These are phyloP conservation scores for Temnothorax unifasciatus DNA, from an alignment of 2,888 invertebrate genomes.

Conservation along the genomic window DNA sequence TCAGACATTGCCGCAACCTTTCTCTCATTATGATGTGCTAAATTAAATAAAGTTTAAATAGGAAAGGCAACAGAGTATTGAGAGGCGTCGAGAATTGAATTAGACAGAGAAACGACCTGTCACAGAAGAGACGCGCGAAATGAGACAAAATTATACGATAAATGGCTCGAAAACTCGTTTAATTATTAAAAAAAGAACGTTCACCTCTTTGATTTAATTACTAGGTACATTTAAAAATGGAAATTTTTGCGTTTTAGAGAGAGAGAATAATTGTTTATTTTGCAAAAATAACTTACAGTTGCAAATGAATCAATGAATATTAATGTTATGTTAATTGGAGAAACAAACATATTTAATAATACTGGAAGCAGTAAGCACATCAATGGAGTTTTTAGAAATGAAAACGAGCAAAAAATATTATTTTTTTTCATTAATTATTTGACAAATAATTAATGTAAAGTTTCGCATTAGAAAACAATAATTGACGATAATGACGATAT, in stretches of 20 bases:
- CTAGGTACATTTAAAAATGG: neutral
- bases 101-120: neutral
- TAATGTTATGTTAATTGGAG: slow-evolving; percentile 3
- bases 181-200: neutral
- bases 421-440: neutral
- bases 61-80: neutral
- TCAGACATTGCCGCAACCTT: neutral
- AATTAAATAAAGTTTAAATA: slow-evolving; percentile 36
- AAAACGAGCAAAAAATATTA: neutral
- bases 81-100: neutral
- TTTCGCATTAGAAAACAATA: neutral
- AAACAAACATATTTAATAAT: slow-evolving; percentile 18
- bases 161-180: neutral
- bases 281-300: slow-evolving; percentile 20
- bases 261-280: neutral
- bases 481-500: neutral
- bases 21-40: neutral
- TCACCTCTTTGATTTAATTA: neutral
- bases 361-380: neutral
- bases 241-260: neutral
- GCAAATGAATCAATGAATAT: slow-evolving; percentile 22
- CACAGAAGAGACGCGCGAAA: neutral
- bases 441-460: neutral
- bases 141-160: neutral
- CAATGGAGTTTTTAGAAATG: neutral